Evolutionary conservation across 2,797 vertebrate genomes (phyloP), one percentile per base, ranked within the genome.

Genomic region (Leuciscus waleckii): DNA sequence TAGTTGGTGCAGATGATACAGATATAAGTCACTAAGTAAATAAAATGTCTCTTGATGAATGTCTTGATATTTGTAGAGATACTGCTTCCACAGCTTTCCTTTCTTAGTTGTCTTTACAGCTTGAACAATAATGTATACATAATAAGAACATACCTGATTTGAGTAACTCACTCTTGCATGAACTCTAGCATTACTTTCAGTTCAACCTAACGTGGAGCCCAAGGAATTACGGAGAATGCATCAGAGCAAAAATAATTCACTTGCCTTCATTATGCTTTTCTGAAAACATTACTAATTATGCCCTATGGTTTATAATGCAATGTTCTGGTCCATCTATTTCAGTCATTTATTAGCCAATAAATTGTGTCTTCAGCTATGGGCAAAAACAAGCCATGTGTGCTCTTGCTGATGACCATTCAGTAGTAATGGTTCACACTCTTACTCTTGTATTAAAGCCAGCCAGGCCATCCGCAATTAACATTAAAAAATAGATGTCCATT

Each of bases 301-400:
- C 17, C n/a, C 23, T 70, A 26, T 54, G 10, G 16, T 21, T 81
- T 70, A 51, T 23, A 81, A 56, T 39, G 23, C 8, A 21, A 70
- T 70, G 10, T 58, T 81, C 16, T 71, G 16, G 37, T 81, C 35
- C 3, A 26, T 58, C 51, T 41, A 58, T 70, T 81, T 69, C 16
- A 71, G 49, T 71, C 49, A 71, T 81, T 71, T 70, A 70, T 81
- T 70, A 71, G 37, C 68, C 46, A 70, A 43, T 71, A 41, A 71
- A 82, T 19, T 54, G 23, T 56, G 67, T n/a, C 67, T 56, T 56
- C 37, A 49, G 67, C 17, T 37, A 23, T 21, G 5, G 5, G 35
- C 35, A 41, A 58, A 70, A 3, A 21, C 49, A 58, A 81, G 9
- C 49, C 37, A 56, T 32, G 17, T 29, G 43, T 11, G 10, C 21